Conservation (phyloP, 2,113 vertebrate species). For the Heteronetta atricapilla region DNA sequence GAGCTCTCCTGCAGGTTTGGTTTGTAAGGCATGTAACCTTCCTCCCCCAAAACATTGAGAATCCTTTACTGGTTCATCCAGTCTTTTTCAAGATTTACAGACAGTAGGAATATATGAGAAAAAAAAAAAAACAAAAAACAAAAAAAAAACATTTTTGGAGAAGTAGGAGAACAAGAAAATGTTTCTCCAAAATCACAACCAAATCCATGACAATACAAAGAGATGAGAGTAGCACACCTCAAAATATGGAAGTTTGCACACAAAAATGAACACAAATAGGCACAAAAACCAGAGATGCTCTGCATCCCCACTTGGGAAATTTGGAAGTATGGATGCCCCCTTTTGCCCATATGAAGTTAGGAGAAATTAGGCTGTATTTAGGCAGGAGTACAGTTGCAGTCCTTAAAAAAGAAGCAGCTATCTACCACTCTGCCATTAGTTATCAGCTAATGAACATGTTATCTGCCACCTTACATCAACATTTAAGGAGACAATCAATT, state of each 20-base stretch:
- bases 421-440: neutral
- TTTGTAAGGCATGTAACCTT: neutral
- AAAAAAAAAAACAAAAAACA: neutral
- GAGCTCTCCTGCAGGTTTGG: neutral
- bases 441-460: neutral
- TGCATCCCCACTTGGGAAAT: neutral
- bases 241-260: neutral
- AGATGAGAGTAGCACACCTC: neutral
- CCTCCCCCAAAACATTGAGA: neutral
- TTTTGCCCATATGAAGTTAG: neutral
- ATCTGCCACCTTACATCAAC: neutral
- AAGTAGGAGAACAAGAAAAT: neutral
- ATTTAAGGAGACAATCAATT: neutral
- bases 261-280: neutral
- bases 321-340: neutral
- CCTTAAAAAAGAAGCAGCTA: neutral
- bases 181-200: neutral
- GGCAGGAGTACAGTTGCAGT: neutral
- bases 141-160: neutral
- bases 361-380: neutral
- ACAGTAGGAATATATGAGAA: neutral
- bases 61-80: neutral
- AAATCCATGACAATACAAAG: neutral
- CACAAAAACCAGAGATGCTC: neutral
- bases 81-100: neutral